Conservation (phyloP, 2,888 invertebrate species). For the Brachylomia viminalis region DNA sequence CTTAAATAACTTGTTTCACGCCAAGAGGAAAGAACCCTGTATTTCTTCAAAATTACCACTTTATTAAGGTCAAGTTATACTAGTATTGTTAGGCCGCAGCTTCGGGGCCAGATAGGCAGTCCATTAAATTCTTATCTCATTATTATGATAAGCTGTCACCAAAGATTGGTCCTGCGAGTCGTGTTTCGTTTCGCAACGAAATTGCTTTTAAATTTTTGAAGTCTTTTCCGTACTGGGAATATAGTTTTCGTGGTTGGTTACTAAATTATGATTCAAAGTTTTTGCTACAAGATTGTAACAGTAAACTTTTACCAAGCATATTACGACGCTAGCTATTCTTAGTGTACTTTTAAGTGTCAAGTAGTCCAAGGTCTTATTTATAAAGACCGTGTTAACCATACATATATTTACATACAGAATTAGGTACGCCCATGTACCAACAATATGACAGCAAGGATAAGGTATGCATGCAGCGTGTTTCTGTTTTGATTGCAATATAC, state of each 20-base stretch:
- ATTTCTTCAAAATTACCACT: constrained; percentile 47
- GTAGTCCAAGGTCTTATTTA: not conserved
- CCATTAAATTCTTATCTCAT: constrained; percentile 77
- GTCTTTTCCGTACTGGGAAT: constrained; percentile 46
- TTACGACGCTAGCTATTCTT: not conserved
- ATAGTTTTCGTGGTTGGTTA: constrained; percentile 12
- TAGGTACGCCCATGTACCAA: too few species aligned
- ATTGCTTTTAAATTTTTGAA: constrained; percentile 73
- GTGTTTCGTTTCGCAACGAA: constrained; percentile 55
- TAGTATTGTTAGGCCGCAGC: constrained; percentile 62
- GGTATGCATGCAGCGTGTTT: not conserved
- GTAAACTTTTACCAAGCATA: not conserved
- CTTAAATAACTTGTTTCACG: constrained; percentile 66
- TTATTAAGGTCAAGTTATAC: constrained; percentile 58
- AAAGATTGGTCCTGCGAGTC: constrained; percentile 62
- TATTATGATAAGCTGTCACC: constrained; percentile 73
- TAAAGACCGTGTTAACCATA: not conserved
- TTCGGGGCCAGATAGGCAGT: constrained; percentile 64
- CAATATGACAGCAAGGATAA: not conserved
- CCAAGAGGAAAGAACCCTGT: constrained; percentile 49
- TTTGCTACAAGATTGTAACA: not conserved
- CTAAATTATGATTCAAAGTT: not conserved
- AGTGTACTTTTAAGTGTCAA: not conserved
- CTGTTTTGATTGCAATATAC: constrained; percentile 1
- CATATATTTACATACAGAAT: not conserved